Conservation (phyloP, 2,888 invertebrate genomes). For the Hoplodrina blanda region DNA sequence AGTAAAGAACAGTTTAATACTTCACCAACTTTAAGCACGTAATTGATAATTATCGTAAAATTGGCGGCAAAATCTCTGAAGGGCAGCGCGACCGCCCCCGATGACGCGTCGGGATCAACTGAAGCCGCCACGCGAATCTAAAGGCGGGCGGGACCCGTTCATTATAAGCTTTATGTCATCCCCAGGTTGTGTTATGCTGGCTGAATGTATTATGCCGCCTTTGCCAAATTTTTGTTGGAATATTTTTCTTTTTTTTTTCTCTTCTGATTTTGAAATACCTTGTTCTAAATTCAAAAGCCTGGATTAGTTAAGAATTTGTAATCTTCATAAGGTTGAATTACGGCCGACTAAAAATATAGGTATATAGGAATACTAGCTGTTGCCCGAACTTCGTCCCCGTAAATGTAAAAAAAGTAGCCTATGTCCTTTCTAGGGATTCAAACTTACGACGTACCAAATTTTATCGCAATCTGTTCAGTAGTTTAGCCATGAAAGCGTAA, state of each 20-base stretch:
- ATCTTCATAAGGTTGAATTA: not conserved
- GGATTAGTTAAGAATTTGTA: not conserved
- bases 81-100: conserved; percentile 62
- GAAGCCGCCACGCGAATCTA: conserved; percentile 46
- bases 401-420: too few species aligned
- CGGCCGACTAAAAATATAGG: too few species aligned
- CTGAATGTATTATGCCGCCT: conserved; percentile 28
- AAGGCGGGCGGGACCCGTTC: conserved; percentile 31
- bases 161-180: conserved; percentile 50
- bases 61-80: conserved; percentile 73
- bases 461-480: too few species aligned
- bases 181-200: conserved; percentile 31
- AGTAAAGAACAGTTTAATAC: not conserved
- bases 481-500: too few species aligned
- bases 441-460: too few species aligned
- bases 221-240: conserved; percentile 17
- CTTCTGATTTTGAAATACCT: not conserved
- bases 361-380: too few species aligned
- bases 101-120: conserved; percentile 62
- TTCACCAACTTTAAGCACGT: conserved; percentile 1
- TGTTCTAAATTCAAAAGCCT: conserved; percentile 7
- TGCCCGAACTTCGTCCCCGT: too few species aligned
- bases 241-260: conserved; percentile 11
- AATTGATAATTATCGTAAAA: conserved; percentile 63
- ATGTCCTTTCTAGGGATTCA: too few species aligned